These are phyloP conservation scores for Catamblyrhynchus diadema DNA, from an alignment of 2,797 vertebrate genomes.

Conservation along the genomic window DNA sequence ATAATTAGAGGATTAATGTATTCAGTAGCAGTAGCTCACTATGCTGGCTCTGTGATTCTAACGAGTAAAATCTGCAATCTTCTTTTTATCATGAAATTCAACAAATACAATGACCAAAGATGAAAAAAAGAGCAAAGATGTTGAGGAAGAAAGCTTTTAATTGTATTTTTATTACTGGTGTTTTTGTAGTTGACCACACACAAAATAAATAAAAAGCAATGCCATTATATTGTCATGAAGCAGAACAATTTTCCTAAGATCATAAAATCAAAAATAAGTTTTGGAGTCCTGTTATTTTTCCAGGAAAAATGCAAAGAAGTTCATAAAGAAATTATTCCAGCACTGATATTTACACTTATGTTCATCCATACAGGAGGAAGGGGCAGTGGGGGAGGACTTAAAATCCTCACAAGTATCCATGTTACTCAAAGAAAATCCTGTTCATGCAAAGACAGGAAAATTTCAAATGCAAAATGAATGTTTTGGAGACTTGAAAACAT, in stretches of 20 bases:
- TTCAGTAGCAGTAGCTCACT: background rate
- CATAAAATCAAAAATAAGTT: background rate
- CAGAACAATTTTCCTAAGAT: background rate
- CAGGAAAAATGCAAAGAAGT: background rate
- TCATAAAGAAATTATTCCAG: background rate
- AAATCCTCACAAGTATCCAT: background rate
- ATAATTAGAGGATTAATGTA: background rate
- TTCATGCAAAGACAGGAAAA: background rate
- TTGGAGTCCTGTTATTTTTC: background rate
- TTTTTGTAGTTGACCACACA: background rate
- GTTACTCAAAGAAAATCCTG: background rate
- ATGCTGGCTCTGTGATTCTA: background rate
- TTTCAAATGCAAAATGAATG: background rate
- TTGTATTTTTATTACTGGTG: background rate
- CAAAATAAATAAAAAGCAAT: background rate
- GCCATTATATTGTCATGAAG: background rate
- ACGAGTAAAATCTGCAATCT: background rate
- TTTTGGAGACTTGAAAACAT: background rate
- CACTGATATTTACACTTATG: background rate
- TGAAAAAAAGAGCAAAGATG: background rate
- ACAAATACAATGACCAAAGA: background rate
- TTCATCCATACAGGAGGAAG: background rate
- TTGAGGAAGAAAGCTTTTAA: background rate
- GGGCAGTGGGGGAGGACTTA: background rate
- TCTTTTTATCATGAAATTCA: background rate